Conservation (phyloP, 2,797 vertebrate species). For the Mastacembelus armatus region DNA sequence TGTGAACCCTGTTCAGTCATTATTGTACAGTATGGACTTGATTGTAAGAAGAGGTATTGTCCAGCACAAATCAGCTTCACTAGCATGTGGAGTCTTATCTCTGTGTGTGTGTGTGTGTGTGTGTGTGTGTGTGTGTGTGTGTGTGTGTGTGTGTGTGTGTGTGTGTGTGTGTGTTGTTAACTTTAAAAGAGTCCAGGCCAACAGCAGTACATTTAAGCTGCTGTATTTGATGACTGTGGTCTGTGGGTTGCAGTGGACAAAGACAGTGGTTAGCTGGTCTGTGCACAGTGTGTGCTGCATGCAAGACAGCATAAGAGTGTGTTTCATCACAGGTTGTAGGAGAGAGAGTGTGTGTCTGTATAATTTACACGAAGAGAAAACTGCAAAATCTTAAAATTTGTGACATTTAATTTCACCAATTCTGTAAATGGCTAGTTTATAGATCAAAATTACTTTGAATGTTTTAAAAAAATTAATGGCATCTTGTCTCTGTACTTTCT, state of each 20-base stretch:
- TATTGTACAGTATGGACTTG: neutral
- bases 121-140: too few relatives aligned
- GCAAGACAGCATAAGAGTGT: neutral
- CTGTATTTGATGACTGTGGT: slow-evolving; percentile 31
- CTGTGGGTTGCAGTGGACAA: slow-evolving; percentile 18
- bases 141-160: too few relatives aligned
- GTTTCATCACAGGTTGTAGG: neutral
- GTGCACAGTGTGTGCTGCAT: neutral
- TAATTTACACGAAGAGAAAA: too few relatives aligned
- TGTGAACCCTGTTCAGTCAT: neutral
- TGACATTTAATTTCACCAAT: too few relatives aligned
- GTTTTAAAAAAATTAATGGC: neutral
- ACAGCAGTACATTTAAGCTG: slow-evolving; percentile 26
- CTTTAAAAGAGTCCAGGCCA: slow-evolving; percentile 21
- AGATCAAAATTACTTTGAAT: neutral
- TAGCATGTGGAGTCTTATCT: neutral
- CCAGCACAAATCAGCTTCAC: too few relatives aligned
- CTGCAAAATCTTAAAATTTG: too few relatives aligned
- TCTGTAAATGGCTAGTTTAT: neutral
- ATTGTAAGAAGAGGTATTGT: neutral
- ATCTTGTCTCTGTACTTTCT: neutral
- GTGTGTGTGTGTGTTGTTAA: too few relatives aligned
- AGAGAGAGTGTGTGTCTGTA: too few relatives aligned
- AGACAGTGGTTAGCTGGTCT: slow-evolving; percentile 11
- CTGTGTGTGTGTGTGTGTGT: too few relatives aligned